A percentile compares a stretch with the other conserved stretches of the same genome.
phyloP scores from a whole-genome alignment of 2,113 vertebrate species.

The Hydropotes inermis region DNA sequence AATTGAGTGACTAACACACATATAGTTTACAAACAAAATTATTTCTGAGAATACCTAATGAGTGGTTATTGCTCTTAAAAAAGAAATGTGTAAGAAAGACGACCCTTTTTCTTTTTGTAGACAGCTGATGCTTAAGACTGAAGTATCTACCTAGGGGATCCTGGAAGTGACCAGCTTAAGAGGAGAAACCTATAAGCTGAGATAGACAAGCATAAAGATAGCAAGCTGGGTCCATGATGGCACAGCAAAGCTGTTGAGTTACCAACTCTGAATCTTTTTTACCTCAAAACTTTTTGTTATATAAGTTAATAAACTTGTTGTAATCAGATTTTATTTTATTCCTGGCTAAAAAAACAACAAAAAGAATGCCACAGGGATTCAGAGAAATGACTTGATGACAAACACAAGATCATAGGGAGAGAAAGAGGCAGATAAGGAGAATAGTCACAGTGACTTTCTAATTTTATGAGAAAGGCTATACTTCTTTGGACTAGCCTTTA shows the following conservation, averaged over 20 bases:
- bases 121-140: not conserved
- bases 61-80: not conserved
- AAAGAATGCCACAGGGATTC: not conserved
- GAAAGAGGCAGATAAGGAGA: not conserved
- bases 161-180: not conserved
- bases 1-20: not conserved
- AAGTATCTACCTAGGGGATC: not conserved
- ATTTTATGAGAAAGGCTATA: not conserved
- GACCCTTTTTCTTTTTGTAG: not conserved
- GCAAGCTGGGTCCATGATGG: not conserved
- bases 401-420: not conserved
- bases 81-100: not conserved
- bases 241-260: not conserved
- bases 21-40: not conserved
- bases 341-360: not conserved
- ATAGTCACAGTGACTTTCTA: not conserved
- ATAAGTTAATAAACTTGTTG: not conserved
- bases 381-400: not conserved
- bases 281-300: not conserved
- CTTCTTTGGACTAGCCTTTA: not conserved
- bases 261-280: not conserved
- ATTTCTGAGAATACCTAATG: not conserved
- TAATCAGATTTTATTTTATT: not conserved
- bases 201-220: not conserved
- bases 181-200: not conserved